Conservation (phyloP, 1,140 invertebrate genomes). For the Papilio glaucus region DNA sequence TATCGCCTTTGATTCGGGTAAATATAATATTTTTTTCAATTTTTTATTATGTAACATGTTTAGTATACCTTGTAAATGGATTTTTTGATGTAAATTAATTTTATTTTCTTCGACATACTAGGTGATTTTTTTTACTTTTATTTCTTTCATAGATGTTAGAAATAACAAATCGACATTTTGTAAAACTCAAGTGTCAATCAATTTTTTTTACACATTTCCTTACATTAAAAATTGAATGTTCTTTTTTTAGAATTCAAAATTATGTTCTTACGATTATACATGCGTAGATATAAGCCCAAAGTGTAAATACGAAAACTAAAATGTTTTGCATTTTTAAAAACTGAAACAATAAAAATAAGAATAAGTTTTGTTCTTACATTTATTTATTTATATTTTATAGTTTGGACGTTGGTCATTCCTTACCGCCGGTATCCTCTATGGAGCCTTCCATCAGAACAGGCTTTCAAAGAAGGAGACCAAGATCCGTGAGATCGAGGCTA, state of each 20-base stretch:
- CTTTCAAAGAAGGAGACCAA: slow-evolving; percentile 87
- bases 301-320: neutral
- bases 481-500: slow-evolving; percentile 86
- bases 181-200: neutral
- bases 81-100: neutral
- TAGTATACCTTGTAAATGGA: slow-evolving; percentile 32
- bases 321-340: neutral
- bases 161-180: neutral
- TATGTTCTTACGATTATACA: neutral
- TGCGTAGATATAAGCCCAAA: neutral
- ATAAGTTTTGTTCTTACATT: neutral
- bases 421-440: slow-evolving; percentile 86
- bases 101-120: neutral
- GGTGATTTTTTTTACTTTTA: neutral
- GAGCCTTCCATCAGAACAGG: slow-evolving; percentile 87
- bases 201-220: neutral
- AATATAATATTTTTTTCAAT: slow-evolving; percentile 52
- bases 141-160: neutral
- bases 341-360: neutral
- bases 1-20: slow-evolving; percentile 90
- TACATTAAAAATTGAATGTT: neutral
- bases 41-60: slow-evolving; percentile 71
- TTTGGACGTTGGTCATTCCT: slow-evolving; percentile 90
- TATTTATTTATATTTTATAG: slow-evolving; percentile 69
- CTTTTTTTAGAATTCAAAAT: neutral